phyloP scores from a whole-genome alignment of 2,113 vertebrate species.

The Elanoides forficatus region DNA sequence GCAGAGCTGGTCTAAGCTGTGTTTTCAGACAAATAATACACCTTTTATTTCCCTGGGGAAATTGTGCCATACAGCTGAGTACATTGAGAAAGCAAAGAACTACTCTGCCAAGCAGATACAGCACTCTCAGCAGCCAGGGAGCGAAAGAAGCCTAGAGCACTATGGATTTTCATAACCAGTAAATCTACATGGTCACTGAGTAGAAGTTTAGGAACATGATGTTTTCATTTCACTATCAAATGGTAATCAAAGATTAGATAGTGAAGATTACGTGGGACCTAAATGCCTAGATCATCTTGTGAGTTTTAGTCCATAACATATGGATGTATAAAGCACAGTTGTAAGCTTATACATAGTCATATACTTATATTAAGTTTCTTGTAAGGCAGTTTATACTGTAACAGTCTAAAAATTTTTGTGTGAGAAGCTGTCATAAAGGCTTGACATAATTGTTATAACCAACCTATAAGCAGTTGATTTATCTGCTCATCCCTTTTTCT shows the following conservation, averaged over 20 bases:
- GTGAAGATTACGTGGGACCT: background rate
- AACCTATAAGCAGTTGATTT: background rate
- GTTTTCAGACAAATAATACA: background rate
- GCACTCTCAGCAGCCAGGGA: background rate
- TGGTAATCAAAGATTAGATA: background rate
- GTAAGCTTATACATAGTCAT: background rate
- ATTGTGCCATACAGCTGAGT: background rate
- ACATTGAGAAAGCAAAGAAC: background rate
- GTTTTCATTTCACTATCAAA: background rate
- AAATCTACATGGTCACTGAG: background rate
- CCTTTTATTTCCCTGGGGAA: background rate
- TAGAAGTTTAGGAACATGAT: background rate
- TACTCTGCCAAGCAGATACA: background rate
- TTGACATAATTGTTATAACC: background rate
- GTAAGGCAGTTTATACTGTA: background rate
- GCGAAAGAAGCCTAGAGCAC: background rate
- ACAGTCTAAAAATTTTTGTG: background rate
- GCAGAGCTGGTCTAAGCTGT: background rate
- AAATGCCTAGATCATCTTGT: background rate
- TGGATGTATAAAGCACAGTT: background rate
- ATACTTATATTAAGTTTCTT: background rate
- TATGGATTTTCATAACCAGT: background rate
- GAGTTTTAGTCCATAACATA: background rate
- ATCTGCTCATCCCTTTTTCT: background rate
- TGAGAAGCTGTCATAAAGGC: background rate